These are phyloP conservation scores for Atopsyche davidsoni DNA, from an alignment of 1,140 invertebrate species.

Conservation along the genomic window DNA sequence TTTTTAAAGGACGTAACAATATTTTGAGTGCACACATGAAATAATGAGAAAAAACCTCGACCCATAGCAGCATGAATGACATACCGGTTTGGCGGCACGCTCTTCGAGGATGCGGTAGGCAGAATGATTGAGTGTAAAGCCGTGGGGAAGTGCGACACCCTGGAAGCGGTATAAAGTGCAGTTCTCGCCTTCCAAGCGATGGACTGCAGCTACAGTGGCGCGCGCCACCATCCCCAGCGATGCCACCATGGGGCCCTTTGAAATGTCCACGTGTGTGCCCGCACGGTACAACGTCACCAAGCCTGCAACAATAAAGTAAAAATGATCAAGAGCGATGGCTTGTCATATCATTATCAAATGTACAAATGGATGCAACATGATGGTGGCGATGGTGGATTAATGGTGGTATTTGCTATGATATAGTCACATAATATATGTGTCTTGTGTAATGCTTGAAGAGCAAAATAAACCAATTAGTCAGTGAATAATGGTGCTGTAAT, in stretches of 20 bases:
- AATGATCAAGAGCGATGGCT: too few relatives aligned
- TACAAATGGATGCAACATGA: too few relatives aligned
- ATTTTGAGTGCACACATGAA: slow-evolving; percentile 1
- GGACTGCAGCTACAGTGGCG: slow-evolving; percentile 66
- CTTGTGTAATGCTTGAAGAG: too few relatives aligned
- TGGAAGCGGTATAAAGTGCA: slow-evolving; percentile 78
- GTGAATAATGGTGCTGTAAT: too few relatives aligned
- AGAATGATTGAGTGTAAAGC: slow-evolving; percentile 74
- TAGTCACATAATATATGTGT: too few relatives aligned
- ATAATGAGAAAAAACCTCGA: background rate
- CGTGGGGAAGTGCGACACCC: slow-evolving; percentile 76
- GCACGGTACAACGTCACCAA: slow-evolving; percentile 75
- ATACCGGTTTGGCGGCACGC: slow-evolving; percentile 66
- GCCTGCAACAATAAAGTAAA: slow-evolving; percentile 36
- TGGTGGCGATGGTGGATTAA: too few relatives aligned
- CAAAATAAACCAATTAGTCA: too few relatives aligned
- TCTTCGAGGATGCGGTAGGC: slow-evolving; percentile 69
- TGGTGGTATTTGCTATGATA: too few relatives aligned
- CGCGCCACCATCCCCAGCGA: slow-evolving; percentile 70
- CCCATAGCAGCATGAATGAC: slow-evolving; percentile 26
- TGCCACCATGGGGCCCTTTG: slow-evolving; percentile 81
- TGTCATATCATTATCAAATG: too few relatives aligned
- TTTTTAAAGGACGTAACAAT: slow-evolving; percentile 1
- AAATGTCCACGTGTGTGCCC: slow-evolving; percentile 85
- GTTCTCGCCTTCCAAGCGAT: slow-evolving; percentile 54